Base-by-base conservation (phyloP, 1,140 invertebrate genomes). In the Atopsyche davidsoni region DNA sequence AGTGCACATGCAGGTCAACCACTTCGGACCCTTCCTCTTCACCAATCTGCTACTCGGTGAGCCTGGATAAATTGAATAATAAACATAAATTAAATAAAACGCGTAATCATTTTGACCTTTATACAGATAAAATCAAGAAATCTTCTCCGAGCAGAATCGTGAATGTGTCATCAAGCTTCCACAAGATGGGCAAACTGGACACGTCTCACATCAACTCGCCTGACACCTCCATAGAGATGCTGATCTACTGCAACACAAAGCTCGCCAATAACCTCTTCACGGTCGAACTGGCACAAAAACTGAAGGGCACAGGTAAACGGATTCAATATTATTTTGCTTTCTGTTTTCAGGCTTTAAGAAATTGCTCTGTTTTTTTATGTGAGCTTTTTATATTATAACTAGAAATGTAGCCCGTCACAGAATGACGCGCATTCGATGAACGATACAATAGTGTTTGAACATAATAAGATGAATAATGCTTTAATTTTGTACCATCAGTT, bases 61-160 rank as follows among this genome's bases (percentile, higher is more conserved):
- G 65, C 59, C n/a, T n/a, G 10, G 16, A 38, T 0, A 75, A 81
- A 40, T n/a, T 38, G 51, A 59, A 90, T 67, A 72, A 75, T 16
- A 82, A 88, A 64, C 88, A 86, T 60, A 92, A 93, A 75, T 69
- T 92, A 11, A 85, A 85, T 9, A 89, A 90, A 60, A 82, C 93
- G 41, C 77, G 86, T 60, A 95, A 72, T 63, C 94, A 42, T 82
- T 83, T 0, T 74, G 79, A 55, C 73, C 79, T 18, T n/a, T 41
- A 38, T 38, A 14, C 25, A 54, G 53, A 32, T 34, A 51, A 77
- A 55, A 58, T 86, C 39, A 73, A 71, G 51, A 71, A 73, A 24
- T 68, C 76, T 1, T 62, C 69, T 32, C 71, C 78, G 51, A 71
- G 67, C 9, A 71, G 83, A 53, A 73, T 86, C 25, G 72, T 86